phyloP scores from a whole-genome alignment of 23 tunicate genomes.

The Pegea sp. region DNA sequence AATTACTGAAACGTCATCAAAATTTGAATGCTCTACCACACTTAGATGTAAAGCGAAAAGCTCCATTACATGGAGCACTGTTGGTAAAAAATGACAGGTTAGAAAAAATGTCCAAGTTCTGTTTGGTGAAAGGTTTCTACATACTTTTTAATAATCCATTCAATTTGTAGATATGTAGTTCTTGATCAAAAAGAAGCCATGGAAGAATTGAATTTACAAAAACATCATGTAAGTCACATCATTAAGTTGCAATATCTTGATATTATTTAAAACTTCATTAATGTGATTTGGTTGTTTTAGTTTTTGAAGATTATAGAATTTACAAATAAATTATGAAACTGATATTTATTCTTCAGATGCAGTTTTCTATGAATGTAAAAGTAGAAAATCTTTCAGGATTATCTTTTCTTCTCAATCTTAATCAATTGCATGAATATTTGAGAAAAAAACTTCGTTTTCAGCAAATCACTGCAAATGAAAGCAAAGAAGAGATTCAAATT shows the following conservation, averaged over 20 bases:
- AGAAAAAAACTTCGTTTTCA: no score
- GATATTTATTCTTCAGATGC: no score
- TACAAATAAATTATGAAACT: no score
- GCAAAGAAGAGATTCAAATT: no score
- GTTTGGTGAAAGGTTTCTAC: background rate
- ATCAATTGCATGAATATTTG: no score
- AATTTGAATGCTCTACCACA: conserved; percentile 14
- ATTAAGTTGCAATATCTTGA: background rate
- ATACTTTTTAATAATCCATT: background rate
- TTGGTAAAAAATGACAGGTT: conserved; percentile 54
- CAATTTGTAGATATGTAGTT: conserved; percentile 2
- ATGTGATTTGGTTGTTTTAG: no score
- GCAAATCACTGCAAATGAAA: no score
- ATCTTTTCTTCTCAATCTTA: no score
- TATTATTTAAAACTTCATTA: no score
- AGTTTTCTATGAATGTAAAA: no score
- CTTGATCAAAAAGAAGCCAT: conserved; percentile 72
- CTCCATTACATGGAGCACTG: conserved; percentile 60
- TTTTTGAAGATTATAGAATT: no score
- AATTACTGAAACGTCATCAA: conserved; percentile 33
- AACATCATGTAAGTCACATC: conserved; percentile 26
- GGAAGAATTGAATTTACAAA: conserved; percentile 40
- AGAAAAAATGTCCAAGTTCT: background rate
- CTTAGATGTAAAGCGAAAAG: conserved; percentile 40
- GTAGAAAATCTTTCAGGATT: no score